Evolutionary conservation across 2,113 vertebrate species (phyloP).

Genomic region (Tachuris rubrigastra): DNA sequence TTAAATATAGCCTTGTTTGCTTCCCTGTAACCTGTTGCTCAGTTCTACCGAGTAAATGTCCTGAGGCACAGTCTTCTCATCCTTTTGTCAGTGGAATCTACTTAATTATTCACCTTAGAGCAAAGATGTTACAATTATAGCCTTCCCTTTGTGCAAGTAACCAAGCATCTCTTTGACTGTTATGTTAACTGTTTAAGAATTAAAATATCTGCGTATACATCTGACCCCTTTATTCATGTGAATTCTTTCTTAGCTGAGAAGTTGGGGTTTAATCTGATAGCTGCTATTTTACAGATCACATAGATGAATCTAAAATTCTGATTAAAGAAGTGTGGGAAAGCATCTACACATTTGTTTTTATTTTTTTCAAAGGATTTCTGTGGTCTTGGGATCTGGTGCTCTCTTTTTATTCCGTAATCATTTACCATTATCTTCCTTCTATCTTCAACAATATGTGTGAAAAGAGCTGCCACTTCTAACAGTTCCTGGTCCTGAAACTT

Average conservation of each 20-base stretch:
- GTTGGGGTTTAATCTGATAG: conserved; percentile 31
- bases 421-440: conserved; percentile 5
- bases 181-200: conserved; percentile 47
- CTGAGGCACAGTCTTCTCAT: conserved; percentile 50
- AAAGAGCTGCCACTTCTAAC: background rate
- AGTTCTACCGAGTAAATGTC: conserved; percentile 44
- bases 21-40: conserved; percentile 43
- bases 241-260: background rate
- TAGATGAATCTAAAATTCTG: background rate
- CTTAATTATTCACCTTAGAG: conserved; percentile 66
- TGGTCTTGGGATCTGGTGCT: background rate
- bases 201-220: conserved; percentile 49
- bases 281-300: background rate
- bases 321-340: conserved; percentile 40
- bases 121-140: conserved; percentile 58
- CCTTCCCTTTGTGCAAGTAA: conserved; percentile 55
- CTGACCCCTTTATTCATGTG: conserved; percentile 20
- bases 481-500: background rate
- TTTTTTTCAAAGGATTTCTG: background rate
- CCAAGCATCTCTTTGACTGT: conserved; percentile 40
- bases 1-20: conserved; percentile 50
- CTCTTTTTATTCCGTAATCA: background rate
- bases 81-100: conserved; percentile 63
- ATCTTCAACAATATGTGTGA: background rate
- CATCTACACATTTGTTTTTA: background rate